Conservation (phyloP, 2,113 vertebrate species). For the Antechinus flavipes region DNA sequence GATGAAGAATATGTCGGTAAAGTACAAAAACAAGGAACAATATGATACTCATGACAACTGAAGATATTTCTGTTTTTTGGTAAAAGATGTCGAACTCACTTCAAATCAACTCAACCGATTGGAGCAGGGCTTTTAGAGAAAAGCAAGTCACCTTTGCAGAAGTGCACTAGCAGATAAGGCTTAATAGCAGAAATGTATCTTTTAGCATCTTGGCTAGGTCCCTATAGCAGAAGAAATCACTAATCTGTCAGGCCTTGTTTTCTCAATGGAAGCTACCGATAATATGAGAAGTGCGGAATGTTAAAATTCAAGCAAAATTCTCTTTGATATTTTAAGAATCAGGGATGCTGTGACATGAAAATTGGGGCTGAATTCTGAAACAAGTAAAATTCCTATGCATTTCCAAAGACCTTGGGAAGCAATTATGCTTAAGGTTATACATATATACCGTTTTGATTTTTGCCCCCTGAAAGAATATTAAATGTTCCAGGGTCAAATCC, state of each 20-base stretch:
- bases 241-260: slow-evolving; percentile 82
- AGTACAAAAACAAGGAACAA: slow-evolving; percentile 63
- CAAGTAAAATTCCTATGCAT: slow-evolving; percentile 14
- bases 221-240: slow-evolving; percentile 85
- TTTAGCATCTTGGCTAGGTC: slow-evolving; percentile 85
- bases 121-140: slow-evolving; percentile 86
- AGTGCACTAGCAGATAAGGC: slow-evolving; percentile 85
- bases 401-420: slow-evolving; percentile 48
- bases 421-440: slow-evolving; percentile 55
- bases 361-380: slow-evolving; percentile 60
- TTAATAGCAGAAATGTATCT: slow-evolving; percentile 86
- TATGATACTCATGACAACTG: slow-evolving; percentile 75
- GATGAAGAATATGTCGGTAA: slow-evolving; percentile 63
- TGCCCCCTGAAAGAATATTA: slow-evolving; percentile 60
- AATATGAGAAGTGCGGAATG: slow-evolving; percentile 71
- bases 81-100: slow-evolving; percentile 85
- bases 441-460: slow-evolving; percentile 40
- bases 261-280: slow-evolving; percentile 77
- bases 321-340: slow-evolving; percentile 76
- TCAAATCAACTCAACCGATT: slow-evolving; percentile 85
- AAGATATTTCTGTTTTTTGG: slow-evolving; percentile 22
- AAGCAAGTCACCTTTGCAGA: slow-evolving; percentile 85
- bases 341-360: slow-evolving; percentile 68
- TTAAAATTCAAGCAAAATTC: slow-evolving; percentile 81
- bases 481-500: slow-evolving; percentile 62